Evolutionary conservation across 2,113 vertebrate genomes (phyloP).

Genomic region (Epinephelus fuscoguttatus): DNA sequence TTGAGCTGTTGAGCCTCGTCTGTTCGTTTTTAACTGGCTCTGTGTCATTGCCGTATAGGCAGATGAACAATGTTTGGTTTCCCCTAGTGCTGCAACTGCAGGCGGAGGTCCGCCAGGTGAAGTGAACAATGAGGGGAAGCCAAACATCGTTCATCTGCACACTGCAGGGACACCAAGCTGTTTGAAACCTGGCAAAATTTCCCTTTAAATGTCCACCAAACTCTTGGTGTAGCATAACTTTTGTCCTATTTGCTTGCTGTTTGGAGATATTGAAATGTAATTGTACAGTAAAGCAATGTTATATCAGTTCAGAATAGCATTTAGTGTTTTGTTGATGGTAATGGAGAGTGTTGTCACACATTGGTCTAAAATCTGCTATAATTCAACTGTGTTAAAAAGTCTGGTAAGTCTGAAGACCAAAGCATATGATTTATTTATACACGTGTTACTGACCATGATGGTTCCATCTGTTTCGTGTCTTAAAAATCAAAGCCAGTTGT

Average conservation of each 20-base stretch:
- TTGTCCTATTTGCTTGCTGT: neutral
- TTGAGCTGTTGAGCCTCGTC: too few species aligned
- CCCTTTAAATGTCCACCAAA: too few species aligned
- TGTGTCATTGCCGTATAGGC: too few species aligned
- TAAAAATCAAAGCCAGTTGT: neutral
- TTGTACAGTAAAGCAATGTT: neutral
- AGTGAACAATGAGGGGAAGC: too few species aligned
- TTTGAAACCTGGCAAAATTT: too few species aligned
- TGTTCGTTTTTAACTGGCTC: too few species aligned
- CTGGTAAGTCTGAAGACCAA: neutral
- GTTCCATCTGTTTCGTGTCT: neutral
- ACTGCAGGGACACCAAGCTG: too few species aligned
- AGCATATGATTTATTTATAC: neutral
- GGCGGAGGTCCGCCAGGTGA: too few species aligned
- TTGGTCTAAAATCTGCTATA: neutral
- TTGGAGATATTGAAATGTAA: neutral
- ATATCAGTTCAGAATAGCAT: neutral
- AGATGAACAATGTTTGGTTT: too few species aligned
- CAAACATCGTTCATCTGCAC: too few species aligned
- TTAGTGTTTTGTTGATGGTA: neutral
- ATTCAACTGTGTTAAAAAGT: neutral
- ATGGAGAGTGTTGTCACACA: neutral
- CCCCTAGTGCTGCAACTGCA: too few species aligned
- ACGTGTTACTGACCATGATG: neutral
- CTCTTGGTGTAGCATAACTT: too few species aligned